phyloP scores from a whole-genome alignment of 2,113 vertebrate genomes.

The Coturnix japonica region DNA sequence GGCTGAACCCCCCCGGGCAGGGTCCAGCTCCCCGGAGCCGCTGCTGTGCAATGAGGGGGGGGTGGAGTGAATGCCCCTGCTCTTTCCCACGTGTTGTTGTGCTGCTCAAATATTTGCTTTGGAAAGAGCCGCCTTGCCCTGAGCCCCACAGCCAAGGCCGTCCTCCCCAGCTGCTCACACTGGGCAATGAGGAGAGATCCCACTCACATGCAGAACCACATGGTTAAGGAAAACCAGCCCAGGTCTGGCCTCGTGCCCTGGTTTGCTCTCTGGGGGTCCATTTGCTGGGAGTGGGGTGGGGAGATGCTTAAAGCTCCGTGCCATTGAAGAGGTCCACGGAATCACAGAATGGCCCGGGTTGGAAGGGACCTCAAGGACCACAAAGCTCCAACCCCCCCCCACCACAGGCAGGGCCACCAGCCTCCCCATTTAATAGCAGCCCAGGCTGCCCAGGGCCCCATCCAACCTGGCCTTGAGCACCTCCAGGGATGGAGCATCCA shows the following conservation, averaged over 20 bases:
- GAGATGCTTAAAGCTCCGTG: not conserved
- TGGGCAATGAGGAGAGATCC: not conserved
- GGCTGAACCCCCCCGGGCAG: fast-evolving
- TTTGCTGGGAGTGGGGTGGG: fast-evolving
- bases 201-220: fast-evolving
- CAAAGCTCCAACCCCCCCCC: no score
- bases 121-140: constrained; percentile 7
- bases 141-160: constrained; percentile 15
- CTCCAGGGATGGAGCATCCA: no score
- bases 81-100: constrained; percentile 21
- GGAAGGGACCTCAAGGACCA: no score
- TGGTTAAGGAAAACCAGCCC: fast-evolving
- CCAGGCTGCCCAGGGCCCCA: no score
- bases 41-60: not conserved
- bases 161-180: not conserved
- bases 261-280: fast-evolving
- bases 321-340: not conserved
- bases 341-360: no score
- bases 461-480: no score
- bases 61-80: not conserved
- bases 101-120: constrained; percentile 52
- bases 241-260: fast-evolving
- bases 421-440: no score
- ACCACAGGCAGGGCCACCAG: no score
- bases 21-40: not conserved